These are phyloP conservation scores for Galago senegalensis DNA, from an alignment of 2,797 vertebrate species.

Conservation along the genomic window DNA sequence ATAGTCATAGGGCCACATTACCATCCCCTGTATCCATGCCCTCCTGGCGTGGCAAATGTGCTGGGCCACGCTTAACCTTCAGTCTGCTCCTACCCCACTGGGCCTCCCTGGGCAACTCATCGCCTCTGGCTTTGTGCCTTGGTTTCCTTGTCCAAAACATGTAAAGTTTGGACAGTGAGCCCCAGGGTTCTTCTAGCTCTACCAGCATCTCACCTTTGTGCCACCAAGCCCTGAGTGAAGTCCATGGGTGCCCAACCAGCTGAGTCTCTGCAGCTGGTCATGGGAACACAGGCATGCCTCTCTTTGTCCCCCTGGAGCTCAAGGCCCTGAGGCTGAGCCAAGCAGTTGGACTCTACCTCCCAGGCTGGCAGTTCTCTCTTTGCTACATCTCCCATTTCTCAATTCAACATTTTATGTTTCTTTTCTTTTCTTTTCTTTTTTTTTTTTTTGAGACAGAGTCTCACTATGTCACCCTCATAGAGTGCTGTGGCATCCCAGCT, in stretches of 20 bases:
- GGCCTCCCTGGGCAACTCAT: neutral
- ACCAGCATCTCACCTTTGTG: too few relatives aligned
- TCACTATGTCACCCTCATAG: too few relatives aligned
- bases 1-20: neutral
- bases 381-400: neutral
- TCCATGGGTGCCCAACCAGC: neutral
- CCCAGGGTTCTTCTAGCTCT: neutral
- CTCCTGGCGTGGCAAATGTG: neutral
- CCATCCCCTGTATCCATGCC: neutral
- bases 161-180: neutral
- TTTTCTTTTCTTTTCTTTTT: neutral
- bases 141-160: neutral
- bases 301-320: neutral
- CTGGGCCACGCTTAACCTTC: neutral
- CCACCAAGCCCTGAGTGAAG: neutral
- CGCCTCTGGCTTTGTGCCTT: neutral
- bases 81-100: neutral
- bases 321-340: fast-evolving
- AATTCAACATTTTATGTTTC: neutral
- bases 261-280: too few relatives aligned
- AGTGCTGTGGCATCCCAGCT: too few relatives aligned
- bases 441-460: too few relatives aligned
- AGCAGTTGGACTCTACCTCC: neutral
- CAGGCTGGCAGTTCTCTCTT: neutral
- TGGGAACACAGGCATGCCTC: too few relatives aligned